These are phyloP conservation scores for Pantherophis vulpinus DNA, from an alignment of 2,797 vertebrate genomes.

Conservation along the genomic window DNA sequence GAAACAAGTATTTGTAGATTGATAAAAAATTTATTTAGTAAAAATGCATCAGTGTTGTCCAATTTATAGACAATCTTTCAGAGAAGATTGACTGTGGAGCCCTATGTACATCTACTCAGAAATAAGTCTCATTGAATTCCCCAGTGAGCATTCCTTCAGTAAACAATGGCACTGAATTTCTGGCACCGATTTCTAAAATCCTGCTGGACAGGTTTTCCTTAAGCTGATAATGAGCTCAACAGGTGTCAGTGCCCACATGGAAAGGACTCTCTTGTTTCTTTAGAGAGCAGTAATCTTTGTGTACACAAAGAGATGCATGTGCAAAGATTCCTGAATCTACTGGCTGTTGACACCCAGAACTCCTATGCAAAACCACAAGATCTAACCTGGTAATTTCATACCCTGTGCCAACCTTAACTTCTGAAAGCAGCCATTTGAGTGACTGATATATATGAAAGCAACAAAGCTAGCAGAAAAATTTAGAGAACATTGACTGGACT, in stretches of 20 bases:
- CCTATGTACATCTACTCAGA: background rate
- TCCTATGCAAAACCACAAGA: background rate
- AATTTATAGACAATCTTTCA: background rate
- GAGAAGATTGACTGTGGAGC: background rate
- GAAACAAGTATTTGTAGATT: background rate
- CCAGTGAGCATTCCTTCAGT: background rate
- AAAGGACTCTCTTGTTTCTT: background rate
- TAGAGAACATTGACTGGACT: background rate
- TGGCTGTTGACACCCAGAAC: background rate
- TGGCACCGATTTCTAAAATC: conserved; percentile 1
- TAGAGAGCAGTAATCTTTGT: background rate
- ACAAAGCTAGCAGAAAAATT: background rate
- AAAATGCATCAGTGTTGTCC: background rate
- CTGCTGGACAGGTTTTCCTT: background rate
- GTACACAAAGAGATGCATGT: background rate
- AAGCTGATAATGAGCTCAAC: background rate
- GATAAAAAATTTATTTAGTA: background rate
- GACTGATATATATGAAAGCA: background rate
- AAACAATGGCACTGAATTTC: background rate
- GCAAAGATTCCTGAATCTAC: background rate
- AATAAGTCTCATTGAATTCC: background rate
- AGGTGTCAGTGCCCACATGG: background rate
- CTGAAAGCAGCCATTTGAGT: background rate
- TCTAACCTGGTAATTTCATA: background rate
- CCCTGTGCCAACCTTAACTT: background rate